Percentiles rank a stretch among this genome's conserved stretches.
Evolutionary conservation across 2,113 vertebrate species (phyloP).

Genomic region (Petromus typicus): DNA sequence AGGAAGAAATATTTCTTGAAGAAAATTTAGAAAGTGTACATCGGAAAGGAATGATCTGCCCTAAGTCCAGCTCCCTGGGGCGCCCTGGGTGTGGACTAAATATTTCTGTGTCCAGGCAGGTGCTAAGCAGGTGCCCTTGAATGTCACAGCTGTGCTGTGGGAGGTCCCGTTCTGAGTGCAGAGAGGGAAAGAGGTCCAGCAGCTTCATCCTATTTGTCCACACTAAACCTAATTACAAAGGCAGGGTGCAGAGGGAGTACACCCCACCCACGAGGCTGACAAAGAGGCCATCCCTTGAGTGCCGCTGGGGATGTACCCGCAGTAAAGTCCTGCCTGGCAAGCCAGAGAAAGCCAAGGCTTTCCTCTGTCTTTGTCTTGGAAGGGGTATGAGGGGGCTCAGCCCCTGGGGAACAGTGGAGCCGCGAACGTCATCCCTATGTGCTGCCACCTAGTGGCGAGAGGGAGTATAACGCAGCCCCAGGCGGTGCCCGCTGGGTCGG

Average conservation of each 20-base stretch:
- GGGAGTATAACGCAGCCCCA: background rate
- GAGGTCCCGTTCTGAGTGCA: background rate
- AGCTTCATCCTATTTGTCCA: background rate
- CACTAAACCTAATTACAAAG: background rate
- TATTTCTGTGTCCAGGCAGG: background rate
- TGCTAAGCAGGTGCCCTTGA: background rate
- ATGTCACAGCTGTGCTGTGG: background rate
- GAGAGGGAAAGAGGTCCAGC: background rate
- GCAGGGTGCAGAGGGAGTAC: too few relatives aligned
- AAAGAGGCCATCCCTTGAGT: background rate
- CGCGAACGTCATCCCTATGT: background rate
- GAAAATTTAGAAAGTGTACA: background rate
- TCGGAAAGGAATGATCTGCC: background rate
- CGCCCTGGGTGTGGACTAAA: background rate
- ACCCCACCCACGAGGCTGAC: fast-evolving
- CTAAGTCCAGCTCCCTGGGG: too few relatives aligned
- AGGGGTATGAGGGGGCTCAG: background rate
- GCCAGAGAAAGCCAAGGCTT: background rate
- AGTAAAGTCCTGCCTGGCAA: background rate
- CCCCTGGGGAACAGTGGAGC: background rate
- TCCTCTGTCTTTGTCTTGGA: constrained; percentile 25
- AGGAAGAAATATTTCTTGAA: background rate
- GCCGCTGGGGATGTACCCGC: background rate
- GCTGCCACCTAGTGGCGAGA: constrained; percentile 59
- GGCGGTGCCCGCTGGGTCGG: too few relatives aligned